phyloP scores from a whole-genome alignment of 1,140 invertebrate genomes.

The Procambarus clarkii region DNA sequence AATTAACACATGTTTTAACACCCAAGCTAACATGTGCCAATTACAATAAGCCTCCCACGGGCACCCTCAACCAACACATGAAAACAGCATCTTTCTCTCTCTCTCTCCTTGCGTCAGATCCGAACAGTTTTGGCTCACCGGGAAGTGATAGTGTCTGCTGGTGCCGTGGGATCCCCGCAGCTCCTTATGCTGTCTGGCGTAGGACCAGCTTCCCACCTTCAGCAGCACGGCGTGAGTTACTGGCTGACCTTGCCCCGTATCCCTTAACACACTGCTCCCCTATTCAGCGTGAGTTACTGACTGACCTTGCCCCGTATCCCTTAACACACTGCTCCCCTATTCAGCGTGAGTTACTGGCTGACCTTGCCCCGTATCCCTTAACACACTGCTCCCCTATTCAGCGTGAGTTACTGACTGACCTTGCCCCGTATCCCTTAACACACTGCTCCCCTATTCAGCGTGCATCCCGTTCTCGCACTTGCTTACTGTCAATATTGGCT shows the following conservation, averaged over 20 bases:
- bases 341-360: not conserved
- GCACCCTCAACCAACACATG: too few relatives aligned
- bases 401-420: not conserved
- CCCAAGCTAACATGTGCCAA: too few relatives aligned
- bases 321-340: too few relatives aligned
- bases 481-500: too few relatives aligned
- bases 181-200: not conserved
- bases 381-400: too few relatives aligned
- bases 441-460: too few relatives aligned
- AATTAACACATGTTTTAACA: too few relatives aligned
- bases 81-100: too few relatives aligned
- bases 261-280: too few relatives aligned
- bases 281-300: not conserved
- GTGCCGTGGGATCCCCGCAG: not conserved
- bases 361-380: not conserved
- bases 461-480: not conserved
- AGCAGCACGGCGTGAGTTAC: not conserved
- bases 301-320: not conserved
- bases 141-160: not conserved
- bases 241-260: not conserved
- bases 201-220: not conserved
- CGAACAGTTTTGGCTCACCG: not conserved
- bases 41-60: too few relatives aligned
- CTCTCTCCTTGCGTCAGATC: not conserved
- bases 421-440: not conserved